phyloP scores from a whole-genome alignment of 2,113 vertebrate genomes.

The Raphicerus campestris region DNA sequence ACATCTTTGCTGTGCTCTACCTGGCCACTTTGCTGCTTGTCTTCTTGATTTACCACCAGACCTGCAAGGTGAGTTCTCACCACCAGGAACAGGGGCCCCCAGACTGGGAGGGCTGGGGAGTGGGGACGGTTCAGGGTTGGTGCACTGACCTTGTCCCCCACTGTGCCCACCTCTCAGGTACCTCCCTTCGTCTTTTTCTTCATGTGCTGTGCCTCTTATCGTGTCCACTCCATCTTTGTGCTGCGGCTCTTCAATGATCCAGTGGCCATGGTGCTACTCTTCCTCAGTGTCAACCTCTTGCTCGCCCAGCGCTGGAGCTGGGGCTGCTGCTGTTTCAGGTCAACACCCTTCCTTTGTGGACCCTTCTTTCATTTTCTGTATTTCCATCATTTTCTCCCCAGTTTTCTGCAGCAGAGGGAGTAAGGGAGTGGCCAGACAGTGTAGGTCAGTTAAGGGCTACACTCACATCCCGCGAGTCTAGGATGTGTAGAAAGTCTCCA shows the following conservation, averaged over 20 bases:
- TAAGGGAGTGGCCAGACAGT: background rate
- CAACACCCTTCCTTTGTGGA: conserved; percentile 45
- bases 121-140: background rate
- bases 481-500: background rate
- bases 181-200: conserved; percentile 98
- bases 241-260: conserved; percentile 98
- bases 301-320: conserved; percentile 91
- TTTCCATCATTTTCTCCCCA: background rate
- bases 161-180: conserved; percentile 81
- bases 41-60: conserved; percentile 93
- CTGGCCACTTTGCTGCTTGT: conserved; percentile 92
- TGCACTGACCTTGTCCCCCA: background rate
- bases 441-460: background rate
- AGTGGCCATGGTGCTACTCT: conserved; percentile 94
- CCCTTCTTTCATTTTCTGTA: background rate
- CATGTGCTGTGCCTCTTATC: conserved; percentile 97
- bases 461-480: background rate
- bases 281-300: conserved; percentile 92
- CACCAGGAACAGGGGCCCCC: background rate
- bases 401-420: background rate
- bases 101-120: background rate
- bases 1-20: conserved; percentile 93
- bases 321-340: conserved; percentile 94
- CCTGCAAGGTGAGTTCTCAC: conserved; percentile 85
- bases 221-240: conserved; percentile 98